Evolutionary conservation across 2,888 invertebrate genomes (phyloP).

Genomic region (Hemaris fuciformis): DNA sequence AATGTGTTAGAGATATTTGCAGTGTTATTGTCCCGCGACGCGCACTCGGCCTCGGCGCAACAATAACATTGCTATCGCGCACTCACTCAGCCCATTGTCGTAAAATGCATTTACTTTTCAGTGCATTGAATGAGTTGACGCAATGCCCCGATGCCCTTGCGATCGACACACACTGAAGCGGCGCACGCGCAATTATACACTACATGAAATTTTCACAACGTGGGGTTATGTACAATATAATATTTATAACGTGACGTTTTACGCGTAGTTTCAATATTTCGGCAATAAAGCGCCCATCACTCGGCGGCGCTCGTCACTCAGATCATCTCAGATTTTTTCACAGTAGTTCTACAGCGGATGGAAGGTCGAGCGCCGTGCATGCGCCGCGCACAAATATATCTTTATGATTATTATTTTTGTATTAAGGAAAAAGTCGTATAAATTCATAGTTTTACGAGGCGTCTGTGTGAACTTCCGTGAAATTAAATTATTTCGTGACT

Average conservation of each 20-base stretch:
- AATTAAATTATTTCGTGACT: neutral
- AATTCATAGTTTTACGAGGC: neutral
- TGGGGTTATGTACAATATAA: neutral
- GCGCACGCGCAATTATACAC: neutral
- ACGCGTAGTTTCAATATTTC: neutral
- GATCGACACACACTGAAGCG: neutral
- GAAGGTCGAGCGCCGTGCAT: neutral
- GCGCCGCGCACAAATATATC: no score
- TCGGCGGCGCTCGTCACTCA: neutral
- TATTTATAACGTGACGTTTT: neutral
- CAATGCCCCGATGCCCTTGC: neutral
- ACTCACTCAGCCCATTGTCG: neutral
- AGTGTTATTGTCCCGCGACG: neutral
- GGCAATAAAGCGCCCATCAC: neutral
- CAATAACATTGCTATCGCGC: neutral
- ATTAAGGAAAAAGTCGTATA: neutral
- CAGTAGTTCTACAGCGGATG: neutral
- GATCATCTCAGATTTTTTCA: neutral
- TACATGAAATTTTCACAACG: neutral
- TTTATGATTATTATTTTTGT: neutral
- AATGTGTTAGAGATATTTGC: neutral
- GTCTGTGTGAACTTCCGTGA: no score
- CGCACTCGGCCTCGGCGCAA: neutral
- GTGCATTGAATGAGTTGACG: neutral
- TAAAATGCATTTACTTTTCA: neutral